Evolutionary conservation across 2,113 vertebrate genomes (phyloP), one percentile per base, ranked within the genome.

Genomic region (Dromas ardeola): DNA sequence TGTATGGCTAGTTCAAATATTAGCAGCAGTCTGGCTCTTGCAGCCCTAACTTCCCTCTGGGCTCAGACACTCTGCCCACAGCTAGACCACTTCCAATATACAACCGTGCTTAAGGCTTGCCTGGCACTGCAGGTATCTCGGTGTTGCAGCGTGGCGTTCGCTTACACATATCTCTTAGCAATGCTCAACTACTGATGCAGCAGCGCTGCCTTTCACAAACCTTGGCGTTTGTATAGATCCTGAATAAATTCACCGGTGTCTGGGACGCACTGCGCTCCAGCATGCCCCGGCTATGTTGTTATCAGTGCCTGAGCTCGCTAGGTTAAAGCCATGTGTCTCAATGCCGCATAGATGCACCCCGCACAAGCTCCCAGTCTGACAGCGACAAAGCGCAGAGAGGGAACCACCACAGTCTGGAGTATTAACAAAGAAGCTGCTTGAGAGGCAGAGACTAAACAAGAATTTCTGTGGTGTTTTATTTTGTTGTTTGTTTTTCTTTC

Each of bases 61-160:
- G 34, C 61, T 88, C 50, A 50, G 18, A 14, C 9, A 5, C 8
- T 8, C 61, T 78, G 45, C 56, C 45, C 20, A 16, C 13, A 15
- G 10, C 42, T 13, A n/a, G 22, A 45, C 9, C 27, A 9, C 20
- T 43, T 13, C 27, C 42, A 9, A 10, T 2, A 5, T 0, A 9
- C 4, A 8, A 0, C 9, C 0, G 0, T 38, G 59, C 38, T 7
- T 11, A 11, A 19, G 52, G 30, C 32, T 45, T 29, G 11, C 18
- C 34, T 65, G 70, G 30, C 32, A 11, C 20, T 49, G 49, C 30
- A 34, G 34, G 20, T 36, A 6, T 13, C 34, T 67, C 5, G 3
- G 22, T 38, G 15, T 13, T 3, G 3, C 45, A 13, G 17, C 0
- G 2, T 13, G 36, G 55, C 6, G 26, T 9, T 30, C 17, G 1